Evolutionary conservation across 1,140 invertebrate species (phyloP), one percentile per base, ranked within the genome.

Genomic region (Theocolax elegans): DNA sequence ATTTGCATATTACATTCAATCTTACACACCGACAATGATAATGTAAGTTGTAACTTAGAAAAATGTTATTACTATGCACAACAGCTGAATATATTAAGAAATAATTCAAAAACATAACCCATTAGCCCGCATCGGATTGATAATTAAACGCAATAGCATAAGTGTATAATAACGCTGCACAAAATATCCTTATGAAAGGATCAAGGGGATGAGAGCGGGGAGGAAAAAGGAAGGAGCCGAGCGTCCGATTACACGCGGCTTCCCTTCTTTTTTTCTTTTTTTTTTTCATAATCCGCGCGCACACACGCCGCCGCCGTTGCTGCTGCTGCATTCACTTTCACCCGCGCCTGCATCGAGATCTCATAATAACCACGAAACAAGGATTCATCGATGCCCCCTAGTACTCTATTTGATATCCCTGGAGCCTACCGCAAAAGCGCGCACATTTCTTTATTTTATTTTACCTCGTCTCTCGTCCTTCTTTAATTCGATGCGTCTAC

Each of bases 301-400:
- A 17, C 63, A 21, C n/a, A n/a, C n/a, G n/a, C 21, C 27, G 15
- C 27, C 42, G 59, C 23, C 12, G n/a, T n/a, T n/a, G n/a, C n/a
- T n/a, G n/a, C n/a, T n/a, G n/a, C n/a, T n/a, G n/a, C n/a, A n/a
- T 71, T 56, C 73, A 59, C 53, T 62, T 70, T 68, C 72, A 73
- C 56, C 51, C 63, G 65, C 58, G 62, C 66, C 56, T 73, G 60
- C 74, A 71, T 72, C 68, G 67, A 71, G 71, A 72, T 72, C 69
- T 71, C 74, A 73, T 70, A 42, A 74, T 72, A 72, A 74, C 62
- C 66, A 59, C 71, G 64, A 69, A 63, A 62, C 63, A 42, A 19
- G 48, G 51, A 67, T 73, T 58, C 65, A 42, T 38, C 69, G 53
- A 64, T 73, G 56, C 65, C 21, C 62, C 35, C 64, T 71, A 73